Percentiles rank a stretch among this genome's conserved stretches.
These are phyloP conservation scores for Streptopelia turtur DNA, from an alignment of 2,797 vertebrate species.

Conservation along the genomic window DNA sequence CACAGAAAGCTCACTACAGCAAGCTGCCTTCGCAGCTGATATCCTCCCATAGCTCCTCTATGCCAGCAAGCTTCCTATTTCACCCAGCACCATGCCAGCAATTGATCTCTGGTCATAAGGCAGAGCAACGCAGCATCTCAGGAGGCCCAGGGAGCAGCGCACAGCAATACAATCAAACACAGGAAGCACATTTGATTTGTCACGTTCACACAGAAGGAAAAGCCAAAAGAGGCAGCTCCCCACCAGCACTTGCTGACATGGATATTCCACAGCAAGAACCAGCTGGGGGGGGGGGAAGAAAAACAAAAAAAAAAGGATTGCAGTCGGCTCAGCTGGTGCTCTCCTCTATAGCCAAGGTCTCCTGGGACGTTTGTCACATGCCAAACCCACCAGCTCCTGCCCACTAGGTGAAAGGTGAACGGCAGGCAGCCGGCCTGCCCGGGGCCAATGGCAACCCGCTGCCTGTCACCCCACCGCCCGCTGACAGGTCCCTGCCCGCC, in stretches of 20 bases:
- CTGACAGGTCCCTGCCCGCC: constrained; percentile 30
- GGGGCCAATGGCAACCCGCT: constrained; percentile 67
- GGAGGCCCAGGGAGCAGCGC: neutral
- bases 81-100: neutral
- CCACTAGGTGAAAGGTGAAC: constrained; percentile 84
- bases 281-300: neutral
- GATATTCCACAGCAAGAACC: constrained; percentile 2
- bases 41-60: neutral
- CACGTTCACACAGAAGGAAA: constrained; percentile 43
- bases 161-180: neutral
- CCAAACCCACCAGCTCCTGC: constrained; percentile 49
- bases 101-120: neutral
- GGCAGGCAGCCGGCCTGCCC: constrained; percentile 59
- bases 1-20: neutral
- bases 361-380: constrained; percentile 76
- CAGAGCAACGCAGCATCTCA: neutral
- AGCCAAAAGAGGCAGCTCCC: neutral
- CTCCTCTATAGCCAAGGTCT: constrained; percentile 74
- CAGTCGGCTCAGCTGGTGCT: constrained; percentile 53
- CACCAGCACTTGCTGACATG: neutral
- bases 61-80: neutral
- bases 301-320: neutral
- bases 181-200: constrained; percentile 34
- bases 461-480: constrained; percentile 71
- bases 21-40: neutral